phyloP scores from a whole-genome alignment of 1,140 invertebrate genomes.

The Lamellibrachia luymesi region DNA sequence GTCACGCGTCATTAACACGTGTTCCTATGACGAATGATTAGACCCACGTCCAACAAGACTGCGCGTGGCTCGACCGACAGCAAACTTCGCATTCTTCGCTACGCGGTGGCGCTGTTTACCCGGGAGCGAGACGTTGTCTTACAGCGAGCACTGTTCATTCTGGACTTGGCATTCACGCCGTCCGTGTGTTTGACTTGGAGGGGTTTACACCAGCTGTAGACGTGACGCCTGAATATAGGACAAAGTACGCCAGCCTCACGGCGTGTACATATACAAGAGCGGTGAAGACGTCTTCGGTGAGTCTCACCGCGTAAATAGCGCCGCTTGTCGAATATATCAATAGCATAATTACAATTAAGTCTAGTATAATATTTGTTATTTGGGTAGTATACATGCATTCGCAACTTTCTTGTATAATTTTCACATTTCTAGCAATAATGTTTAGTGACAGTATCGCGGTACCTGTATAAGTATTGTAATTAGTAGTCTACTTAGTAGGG shows the following conservation, averaged over 20 bases:
- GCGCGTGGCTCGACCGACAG: not conserved
- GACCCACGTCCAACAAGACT: not conserved
- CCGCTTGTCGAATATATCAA: not conserved
- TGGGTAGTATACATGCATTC: too few species aligned
- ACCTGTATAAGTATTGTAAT: too few species aligned
- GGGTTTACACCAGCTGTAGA: not conserved
- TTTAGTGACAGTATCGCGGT: too few species aligned
- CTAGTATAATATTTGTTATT: too few species aligned
- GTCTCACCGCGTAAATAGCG: not conserved
- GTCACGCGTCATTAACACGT: not conserved
- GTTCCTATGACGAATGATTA: not conserved
- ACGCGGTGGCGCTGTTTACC: not conserved
- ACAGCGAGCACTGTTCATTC: not conserved
- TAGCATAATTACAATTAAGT: too few species aligned
- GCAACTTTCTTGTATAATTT: too few species aligned
- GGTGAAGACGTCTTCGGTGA: not conserved
- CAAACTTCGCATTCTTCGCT: not conserved
- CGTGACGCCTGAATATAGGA: too few species aligned
- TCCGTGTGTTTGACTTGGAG: not conserved
- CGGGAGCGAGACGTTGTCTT: not conserved
- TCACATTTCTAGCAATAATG: too few species aligned
- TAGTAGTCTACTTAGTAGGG: too few species aligned
- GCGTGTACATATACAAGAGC: too few species aligned
- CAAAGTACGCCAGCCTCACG: too few species aligned
- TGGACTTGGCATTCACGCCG: not conserved